Base-by-base conservation (phyloP, 2,888 invertebrate genomes). In the Cremastinae sp. region DNA sequence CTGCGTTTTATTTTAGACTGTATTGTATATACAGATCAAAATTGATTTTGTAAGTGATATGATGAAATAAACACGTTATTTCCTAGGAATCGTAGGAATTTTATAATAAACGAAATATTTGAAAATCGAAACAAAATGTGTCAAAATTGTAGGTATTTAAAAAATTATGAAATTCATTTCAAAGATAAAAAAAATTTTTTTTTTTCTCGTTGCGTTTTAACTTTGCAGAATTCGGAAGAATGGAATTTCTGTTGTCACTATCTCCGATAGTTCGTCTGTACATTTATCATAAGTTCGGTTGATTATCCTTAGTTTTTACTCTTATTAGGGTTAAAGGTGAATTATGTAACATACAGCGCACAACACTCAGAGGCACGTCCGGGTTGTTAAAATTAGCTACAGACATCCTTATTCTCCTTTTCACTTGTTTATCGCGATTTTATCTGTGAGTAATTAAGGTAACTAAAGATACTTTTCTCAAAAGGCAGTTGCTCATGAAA, bases 311-410 rank as follows among this genome's bases (percentile, higher is more conserved):
- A 43, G 14, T 22, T 49, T 49, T 37, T 45, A 37, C 9, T 47
- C 35, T 41, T 68, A 68, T 68, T 20, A 47, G 55, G 43, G 45
- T 66, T 55, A n/a, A 28, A 18, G 10, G 55, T 16, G 41, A 75
- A 65, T 58, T 51, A n/a, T n/a, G n/a, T n/a, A 72, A 45, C 58
- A 51, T 58, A 75, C 55, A 68, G 47, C 39, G 72, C 72, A 62
- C 68, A 64, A 75, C 75, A 72, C 72, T 72, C 72, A 75, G 72
- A 75, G 75, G 75, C 75, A 75, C 75, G 72, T 75, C 75, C 72
- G 72, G 72, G 72, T 72, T 72, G 75, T 75, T 49, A 61, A 59
- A 68, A 39, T 70, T 75, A 72, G 22, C 64, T 51, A 61, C 53
- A 64, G 49, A 75, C 35, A 49, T 37, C 39, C 58, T 51, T 39